A percentile compares a stretch with the other conserved stretches of the same genome.
phyloP scores from a whole-genome alignment of 2,797 vertebrate genomes.

The Trachurus trachurus region DNA sequence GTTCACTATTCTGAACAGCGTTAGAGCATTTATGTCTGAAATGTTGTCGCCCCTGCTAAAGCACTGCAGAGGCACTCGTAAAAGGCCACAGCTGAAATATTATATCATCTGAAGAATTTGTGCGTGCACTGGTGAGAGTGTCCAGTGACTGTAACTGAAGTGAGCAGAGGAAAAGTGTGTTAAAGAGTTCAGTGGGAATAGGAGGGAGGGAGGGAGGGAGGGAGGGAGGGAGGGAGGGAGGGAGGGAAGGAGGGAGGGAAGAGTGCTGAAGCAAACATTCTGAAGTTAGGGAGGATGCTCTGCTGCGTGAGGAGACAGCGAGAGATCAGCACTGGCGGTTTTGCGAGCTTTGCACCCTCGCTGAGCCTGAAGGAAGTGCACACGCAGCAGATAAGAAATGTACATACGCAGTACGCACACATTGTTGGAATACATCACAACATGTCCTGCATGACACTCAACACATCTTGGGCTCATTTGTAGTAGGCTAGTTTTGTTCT shows the following conservation, averaged over 20 bases:
- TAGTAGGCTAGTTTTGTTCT: conserved; percentile 20
- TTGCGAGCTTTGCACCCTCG: conserved; percentile 47
- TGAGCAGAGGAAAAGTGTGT: conserved; percentile 43
- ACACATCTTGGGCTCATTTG: conserved; percentile 40
- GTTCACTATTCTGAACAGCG: conserved; percentile 5
- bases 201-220: not conserved
- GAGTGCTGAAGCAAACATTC: conserved; percentile 67
- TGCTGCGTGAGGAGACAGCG: conserved; percentile 30
- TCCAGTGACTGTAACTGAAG: conserved; percentile 46
- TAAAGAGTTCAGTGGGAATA: conserved; percentile 51
- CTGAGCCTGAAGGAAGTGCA: conserved; percentile 48
- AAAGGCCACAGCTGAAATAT: conserved; percentile 52
- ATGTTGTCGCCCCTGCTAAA: conserved; percentile 24
- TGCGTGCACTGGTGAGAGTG: conserved; percentile 15
- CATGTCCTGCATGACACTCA: conserved; percentile 16
- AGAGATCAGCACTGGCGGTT: conserved; percentile 48
- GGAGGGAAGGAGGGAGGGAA: not conserved
- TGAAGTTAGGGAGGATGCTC: conserved; percentile 45
- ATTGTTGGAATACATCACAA: conserved; percentile 1
- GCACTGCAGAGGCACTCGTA: conserved; percentile 18
- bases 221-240: not conserved
- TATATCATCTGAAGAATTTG: conserved; percentile 43
- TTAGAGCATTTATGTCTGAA: conserved; percentile 34
- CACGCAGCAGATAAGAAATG: conserved; percentile 46
- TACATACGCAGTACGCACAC: conserved; percentile 4